Evolutionary conservation across 2,888 invertebrate species (phyloP), one percentile per base, ranked within the genome.

Genomic region (Blastobasis lacticolella): DNA sequence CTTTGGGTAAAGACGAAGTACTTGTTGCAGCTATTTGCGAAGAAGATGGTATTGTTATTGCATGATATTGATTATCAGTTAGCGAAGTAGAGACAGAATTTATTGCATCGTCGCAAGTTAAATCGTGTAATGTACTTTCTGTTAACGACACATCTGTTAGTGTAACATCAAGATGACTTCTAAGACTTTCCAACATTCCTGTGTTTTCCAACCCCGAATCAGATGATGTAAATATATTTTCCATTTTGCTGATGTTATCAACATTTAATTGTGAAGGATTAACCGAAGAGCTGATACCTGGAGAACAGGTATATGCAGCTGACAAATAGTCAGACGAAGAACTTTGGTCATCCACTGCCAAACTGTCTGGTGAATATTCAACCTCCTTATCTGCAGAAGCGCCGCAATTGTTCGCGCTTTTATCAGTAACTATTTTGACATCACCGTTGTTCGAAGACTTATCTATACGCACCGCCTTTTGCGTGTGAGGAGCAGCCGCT

Each of bases 171-270:
- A 75, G 81, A 54, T 80, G 77, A 56, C 80, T 81, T 54, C 68
- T 80, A 23, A 78, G 64, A 55, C 80, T 83, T 59, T 82, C 83
- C 53, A 78, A 63, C 63, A 80, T 64, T 42, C 79, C 82, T 48
- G 85, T 82, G 52, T 81, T 86, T 58, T 89, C 89, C 57, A 88
- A 63, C 8, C 86, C 89, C 7, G 89, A 89, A 72, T 89, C 89
- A 40, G 83, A 84, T 54, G 83, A 75, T 40, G 78, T 81, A 56
- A 78, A 73, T 53, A 71, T 71, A 48, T 81, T 79, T 56, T 88
- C 87, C 81, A 87, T 87, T 67, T 75, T 84, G 37, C 72, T 67
- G 38, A 56, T 63, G 54, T 75, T 75, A 56, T 66, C 70, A 67
- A 73, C 71, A 76, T 78, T 77, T 69, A 78, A 68, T 23, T 23